phyloP scores from a whole-genome alignment of 92 coral and sea anemone species.

The Porites cylindrica region DNA sequence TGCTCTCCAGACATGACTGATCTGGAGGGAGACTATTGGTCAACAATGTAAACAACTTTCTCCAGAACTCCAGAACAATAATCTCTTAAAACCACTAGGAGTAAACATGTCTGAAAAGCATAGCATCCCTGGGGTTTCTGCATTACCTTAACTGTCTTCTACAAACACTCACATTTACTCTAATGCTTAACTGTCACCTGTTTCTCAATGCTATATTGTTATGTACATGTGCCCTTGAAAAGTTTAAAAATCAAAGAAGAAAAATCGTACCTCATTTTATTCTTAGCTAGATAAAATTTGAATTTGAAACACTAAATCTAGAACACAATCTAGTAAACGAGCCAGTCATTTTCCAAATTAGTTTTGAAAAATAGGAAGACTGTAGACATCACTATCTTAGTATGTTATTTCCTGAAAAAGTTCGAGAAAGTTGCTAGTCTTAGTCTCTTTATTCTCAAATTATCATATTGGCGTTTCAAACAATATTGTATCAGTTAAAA shows the following conservation, averaged over 20 bases:
- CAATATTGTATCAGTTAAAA: background rate
- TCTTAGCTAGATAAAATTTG: background rate
- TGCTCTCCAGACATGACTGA: conserved; percentile 41
- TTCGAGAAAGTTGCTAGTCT: background rate
- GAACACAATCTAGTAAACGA: background rate
- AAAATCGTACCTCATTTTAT: background rate
- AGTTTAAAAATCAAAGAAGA: background rate
- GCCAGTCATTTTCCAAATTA: background rate
- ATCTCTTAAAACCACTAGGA: conserved; percentile 24
- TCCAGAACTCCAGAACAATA: conserved; percentile 40
- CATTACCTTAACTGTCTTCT: background rate
- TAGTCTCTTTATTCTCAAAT: too few species aligned
- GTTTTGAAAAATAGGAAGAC: background rate
- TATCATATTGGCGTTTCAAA: too few species aligned
- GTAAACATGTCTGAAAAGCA: conserved; percentile 16
- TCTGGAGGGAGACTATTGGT: conserved; percentile 49
- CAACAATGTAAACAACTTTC: conserved; percentile 12
- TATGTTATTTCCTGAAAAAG: background rate
- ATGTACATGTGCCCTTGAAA: background rate
- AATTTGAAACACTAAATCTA: background rate
- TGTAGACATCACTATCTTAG: too few species aligned
- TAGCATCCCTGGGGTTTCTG: background rate
- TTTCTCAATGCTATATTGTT: background rate
- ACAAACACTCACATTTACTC: background rate
- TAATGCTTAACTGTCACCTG: background rate